A percentile compares a stretch with the other conserved stretches of the same genome.
phyloP scores from a whole-genome alignment of 1,140 invertebrate species.

The Drosophila murphyi region DNA sequence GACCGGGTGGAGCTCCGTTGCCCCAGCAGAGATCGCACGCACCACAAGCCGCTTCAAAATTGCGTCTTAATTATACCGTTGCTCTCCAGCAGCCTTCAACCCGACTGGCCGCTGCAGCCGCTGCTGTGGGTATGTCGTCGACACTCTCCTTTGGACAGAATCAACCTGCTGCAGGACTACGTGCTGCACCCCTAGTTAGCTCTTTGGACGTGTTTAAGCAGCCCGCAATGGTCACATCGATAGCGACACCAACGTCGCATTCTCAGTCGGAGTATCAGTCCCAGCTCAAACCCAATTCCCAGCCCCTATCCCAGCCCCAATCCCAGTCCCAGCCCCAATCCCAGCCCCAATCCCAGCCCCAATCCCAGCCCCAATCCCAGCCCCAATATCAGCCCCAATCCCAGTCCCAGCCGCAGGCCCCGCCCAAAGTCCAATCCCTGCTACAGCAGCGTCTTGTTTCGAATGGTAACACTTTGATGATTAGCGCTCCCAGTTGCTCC shows the following conservation, averaged over 20 bases:
- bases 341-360: too few relatives aligned
- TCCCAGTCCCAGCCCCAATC: neutral
- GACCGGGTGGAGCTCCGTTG: neutral
- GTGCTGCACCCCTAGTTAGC: neutral
- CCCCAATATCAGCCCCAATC: neutral
- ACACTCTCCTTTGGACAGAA: neutral
- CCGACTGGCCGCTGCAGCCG: neutral
- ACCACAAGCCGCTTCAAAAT: too few relatives aligned
- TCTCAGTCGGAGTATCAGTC: neutral
- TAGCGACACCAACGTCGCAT: neutral
- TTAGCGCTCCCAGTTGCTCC: slow-evolving; percentile 7
- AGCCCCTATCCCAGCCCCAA: neutral
- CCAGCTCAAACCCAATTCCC: neutral
- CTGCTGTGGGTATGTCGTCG: neutral
- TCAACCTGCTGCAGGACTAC: too few relatives aligned
- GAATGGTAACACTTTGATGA: slow-evolving; percentile 10
- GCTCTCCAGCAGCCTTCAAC: slow-evolving; percentile 5
- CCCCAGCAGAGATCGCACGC: neutral
- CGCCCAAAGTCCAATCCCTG: neutral
- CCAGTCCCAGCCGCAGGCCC: neutral
- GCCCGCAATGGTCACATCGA: neutral
- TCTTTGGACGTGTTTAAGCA: neutral
- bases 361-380: neutral
- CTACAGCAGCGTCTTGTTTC: slow-evolving; percentile 6
- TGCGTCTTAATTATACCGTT: neutral